Evolutionary conservation across 2,113 vertebrate species (phyloP).

Genomic region (Chrysemys picta): DNA sequence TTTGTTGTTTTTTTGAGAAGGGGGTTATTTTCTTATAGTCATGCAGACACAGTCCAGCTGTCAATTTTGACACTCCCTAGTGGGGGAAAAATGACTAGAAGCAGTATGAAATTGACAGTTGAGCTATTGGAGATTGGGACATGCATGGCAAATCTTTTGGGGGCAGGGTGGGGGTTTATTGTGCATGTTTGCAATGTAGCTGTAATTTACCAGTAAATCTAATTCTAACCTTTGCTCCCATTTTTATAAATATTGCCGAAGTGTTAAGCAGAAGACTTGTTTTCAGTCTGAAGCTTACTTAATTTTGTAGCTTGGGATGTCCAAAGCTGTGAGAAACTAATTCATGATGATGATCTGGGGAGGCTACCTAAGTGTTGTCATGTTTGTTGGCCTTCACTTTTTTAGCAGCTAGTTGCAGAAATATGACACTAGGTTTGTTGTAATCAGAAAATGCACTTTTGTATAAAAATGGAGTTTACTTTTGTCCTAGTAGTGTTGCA

Average conservation of each 20-base stretch:
- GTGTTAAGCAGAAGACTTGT: background rate
- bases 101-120: background rate
- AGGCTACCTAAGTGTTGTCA: background rate
- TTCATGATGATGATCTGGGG: background rate
- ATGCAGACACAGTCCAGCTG: background rate
- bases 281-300: background rate
- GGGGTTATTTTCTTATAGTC: background rate
- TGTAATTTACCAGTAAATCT: background rate
- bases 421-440: conserved; percentile 20
- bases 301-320: conserved; percentile 23
- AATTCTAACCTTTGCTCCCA: background rate
- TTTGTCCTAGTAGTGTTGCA: conserved; percentile 46
- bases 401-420: background rate
- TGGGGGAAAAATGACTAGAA: background rate
- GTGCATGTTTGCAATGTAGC: background rate
- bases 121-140: background rate
- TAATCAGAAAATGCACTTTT: background rate
- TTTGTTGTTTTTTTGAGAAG: too few species aligned
- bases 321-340: background rate
- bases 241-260: background rate
- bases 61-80: background rate
- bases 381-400: conserved; percentile 21
- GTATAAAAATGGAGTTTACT: conserved; percentile 41
- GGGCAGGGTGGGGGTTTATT: background rate
- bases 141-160: background rate